These are phyloP conservation scores for Platycheirus albimanus DNA, from an alignment of 2,888 invertebrate species.

Conservation along the genomic window DNA sequence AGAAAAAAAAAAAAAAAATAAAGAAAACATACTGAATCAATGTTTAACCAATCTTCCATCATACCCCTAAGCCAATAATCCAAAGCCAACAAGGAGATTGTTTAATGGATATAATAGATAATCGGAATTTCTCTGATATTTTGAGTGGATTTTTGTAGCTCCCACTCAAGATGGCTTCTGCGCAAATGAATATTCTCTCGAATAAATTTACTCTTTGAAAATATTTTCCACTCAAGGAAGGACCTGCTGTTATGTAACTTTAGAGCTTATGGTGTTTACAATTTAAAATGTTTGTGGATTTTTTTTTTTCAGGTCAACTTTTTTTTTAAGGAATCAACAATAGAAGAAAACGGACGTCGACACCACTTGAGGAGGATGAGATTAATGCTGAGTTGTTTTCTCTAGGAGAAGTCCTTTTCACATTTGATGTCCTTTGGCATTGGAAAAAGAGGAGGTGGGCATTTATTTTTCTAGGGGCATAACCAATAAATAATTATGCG, in stretches of 20 bases:
- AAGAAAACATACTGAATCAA: no score
- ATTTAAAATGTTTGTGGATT: slow-evolving; percentile 19
- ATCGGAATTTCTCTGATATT: not conserved
- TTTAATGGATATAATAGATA: slow-evolving; percentile 1
- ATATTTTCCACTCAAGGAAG: slow-evolving; percentile 47
- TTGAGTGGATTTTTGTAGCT: not conserved
- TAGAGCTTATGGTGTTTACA: slow-evolving; percentile 40
- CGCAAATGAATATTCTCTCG: slow-evolving; percentile 14
- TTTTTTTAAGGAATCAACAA: slow-evolving; percentile 31
- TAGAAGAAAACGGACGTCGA: slow-evolving; percentile 31
- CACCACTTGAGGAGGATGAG: slow-evolving; percentile 13
- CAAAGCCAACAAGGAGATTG: not conserved
- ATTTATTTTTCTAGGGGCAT: no score
- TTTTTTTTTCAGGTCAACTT: slow-evolving; percentile 41
- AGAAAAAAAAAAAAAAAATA: no score
- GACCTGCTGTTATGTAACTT: slow-evolving; percentile 53
- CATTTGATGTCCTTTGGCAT: not conserved
- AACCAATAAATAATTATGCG: no score
- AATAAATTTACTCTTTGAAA: slow-evolving; percentile 32
- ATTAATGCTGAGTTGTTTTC: not conserved
- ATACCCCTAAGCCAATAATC: not conserved
- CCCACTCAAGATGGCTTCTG: slow-evolving; percentile 31
- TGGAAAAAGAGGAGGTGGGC: no score
- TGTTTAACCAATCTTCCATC: not conserved
- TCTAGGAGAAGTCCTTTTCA: not conserved